Base-by-base conservation (phyloP, 2,113 vertebrate genomes). In the Myodes glareolus region DNA sequence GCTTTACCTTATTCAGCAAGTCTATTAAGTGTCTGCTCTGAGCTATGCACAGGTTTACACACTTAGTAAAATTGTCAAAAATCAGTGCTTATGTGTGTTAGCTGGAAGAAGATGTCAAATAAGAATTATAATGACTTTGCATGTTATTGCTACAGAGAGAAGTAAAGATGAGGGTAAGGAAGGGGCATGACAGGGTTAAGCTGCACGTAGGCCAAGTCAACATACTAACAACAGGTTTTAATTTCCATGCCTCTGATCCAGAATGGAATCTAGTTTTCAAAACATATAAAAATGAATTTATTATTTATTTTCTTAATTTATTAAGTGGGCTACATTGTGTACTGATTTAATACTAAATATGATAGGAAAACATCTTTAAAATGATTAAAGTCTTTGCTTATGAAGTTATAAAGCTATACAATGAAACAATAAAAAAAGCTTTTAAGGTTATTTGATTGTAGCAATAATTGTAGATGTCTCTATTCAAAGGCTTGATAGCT, bases 401-500 rank as follows among this genome's bases (percentile, higher is more conserved):
- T 86, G 72, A 93, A 94, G 17, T 45, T 90, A 36, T 89, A 87
- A 94, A 93, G 17, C 58, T 90, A 55, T 16, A 5, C 25, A 93
- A 36, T 84, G 29, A 52, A 91, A 95, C 55, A 94, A 76, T 55
- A 75, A 89, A 91, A 92, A 45, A 4, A 21, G 88, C 81, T 65
- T 55, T 85, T 65, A 39, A 85, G 42, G 25, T 96, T 92, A 63
- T 92, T 52, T 96, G 55, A 82, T 90, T 72, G 14, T 96, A 95
- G 61, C 95, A 96, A 89, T 92, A 78, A 80, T 73, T 84, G 87
- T 61, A 96, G 77, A 88, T 97, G 2, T 96, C 72, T 98, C 0
- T 98, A 3, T 95, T 98, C 91, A 86, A 98, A 99, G 99, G 93
- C 99, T 99, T 73, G 99, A 99, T 98, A 99, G 99, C 98, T 98